Evolutionary conservation across 2,113 vertebrate genomes (phyloP).

Genomic region (Ptyas mucosa): DNA sequence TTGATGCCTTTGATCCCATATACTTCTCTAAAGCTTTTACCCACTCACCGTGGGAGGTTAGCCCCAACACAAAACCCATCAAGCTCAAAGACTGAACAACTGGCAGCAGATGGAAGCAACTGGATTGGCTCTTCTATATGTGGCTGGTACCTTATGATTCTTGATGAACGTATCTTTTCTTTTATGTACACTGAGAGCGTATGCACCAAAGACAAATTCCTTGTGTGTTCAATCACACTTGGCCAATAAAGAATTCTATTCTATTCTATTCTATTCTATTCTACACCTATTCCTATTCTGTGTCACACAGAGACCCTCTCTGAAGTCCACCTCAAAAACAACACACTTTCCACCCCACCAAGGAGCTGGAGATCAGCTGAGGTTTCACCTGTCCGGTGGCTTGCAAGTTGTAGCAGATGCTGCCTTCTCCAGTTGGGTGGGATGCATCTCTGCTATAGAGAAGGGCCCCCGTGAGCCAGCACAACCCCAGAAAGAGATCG

Average conservation of each 20-base stretch:
- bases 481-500: conserved; percentile 80
- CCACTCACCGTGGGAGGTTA: neutral
- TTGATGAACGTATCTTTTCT: too few relatives aligned
- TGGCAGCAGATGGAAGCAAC: neutral
- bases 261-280: too few relatives aligned
- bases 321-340: neutral
- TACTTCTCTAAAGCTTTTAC: neutral
- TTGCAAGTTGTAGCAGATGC: conserved; percentile 83
- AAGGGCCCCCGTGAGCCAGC: conserved; percentile 77
- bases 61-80: neutral
- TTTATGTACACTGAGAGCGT: too few relatives aligned
- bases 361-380: neutral
- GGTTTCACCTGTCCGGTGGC: conserved; percentile 76
- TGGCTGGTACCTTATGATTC: neutral
- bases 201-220: too few relatives aligned
- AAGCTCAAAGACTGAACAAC: neutral
- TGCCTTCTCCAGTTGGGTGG: conserved; percentile 36
- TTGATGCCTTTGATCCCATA: neutral
- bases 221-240: too few relatives aligned
- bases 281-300: too few relatives aligned
- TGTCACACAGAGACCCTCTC: neutral
- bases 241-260: too few relatives aligned
- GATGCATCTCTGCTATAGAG: conserved; percentile 66
- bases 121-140: neutral
- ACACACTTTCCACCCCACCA: neutral